Evolutionary conservation across 2,888 invertebrate genomes (phyloP), one percentile per base, ranked within the genome.

Genomic region (Drosophila differens): DNA sequence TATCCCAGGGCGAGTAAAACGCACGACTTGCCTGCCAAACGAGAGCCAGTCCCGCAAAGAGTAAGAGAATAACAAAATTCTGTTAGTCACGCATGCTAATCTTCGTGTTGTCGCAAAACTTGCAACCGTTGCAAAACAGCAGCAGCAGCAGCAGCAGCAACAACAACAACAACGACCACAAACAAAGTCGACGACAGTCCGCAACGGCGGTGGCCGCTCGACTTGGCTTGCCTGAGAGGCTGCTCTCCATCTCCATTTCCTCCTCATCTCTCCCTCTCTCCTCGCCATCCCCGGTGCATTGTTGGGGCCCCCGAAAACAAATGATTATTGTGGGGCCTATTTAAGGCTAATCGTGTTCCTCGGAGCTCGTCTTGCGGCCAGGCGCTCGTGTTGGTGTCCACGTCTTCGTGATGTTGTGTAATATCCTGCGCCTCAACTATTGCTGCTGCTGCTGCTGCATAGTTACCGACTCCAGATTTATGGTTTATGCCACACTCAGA

Each of bases 21-120:
- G 84, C 86, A 86, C 87, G 83, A 87, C 72, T 81, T 79, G 75
- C 55, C 39, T 14, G 55, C 39, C 44, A 44, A 63, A 63, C 60
- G 32, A 61, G 49, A 53, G 58, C 39, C 64, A 59, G 65, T 25
- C 63, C 55, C 37, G 25, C 55, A 12, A 25, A 41, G 51, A 54
- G 66, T 49, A 82, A 73, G 61, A 72, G 71, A 81, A 83, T 73
- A 90, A 89, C 89, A 89, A 89, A 90, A 91, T 90, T 89, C 83
- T 83, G 80, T 81, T 87, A 91, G 92, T 91, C 91, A 91, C 91
- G 91, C 92, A 91, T 90, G 86, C 92, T 85, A 90, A 89, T 88
- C 83, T 82, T 88, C 90, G 88, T 88, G 88, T 89, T 86, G 90
- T 90, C 88, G 88, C 88, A 82, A 88, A 83, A 88, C 71, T 79